Conservation (phyloP, 2,113 vertebrate genomes). For the Plectropomus leopardus region DNA sequence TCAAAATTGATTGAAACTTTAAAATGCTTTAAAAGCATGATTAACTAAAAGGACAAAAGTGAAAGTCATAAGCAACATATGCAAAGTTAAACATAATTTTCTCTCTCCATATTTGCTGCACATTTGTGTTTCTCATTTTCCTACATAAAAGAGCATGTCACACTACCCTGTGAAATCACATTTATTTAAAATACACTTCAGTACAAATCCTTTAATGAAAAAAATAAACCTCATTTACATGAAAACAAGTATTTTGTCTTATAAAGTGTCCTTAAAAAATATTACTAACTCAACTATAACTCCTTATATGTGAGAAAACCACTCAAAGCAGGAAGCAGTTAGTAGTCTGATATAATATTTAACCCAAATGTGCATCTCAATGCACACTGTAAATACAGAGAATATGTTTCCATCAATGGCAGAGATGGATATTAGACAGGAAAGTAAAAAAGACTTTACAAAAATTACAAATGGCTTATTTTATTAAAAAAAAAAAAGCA, state of each 20-base stretch:
- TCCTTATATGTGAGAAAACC: slow-evolving; percentile 42
- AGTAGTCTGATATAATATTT: slow-evolving; percentile 60
- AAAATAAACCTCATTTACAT: slow-evolving; percentile 57
- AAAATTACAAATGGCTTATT: slow-evolving; percentile 44
- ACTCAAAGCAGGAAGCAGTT: slow-evolving; percentile 61
- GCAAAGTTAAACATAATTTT: background rate
- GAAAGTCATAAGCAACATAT: background rate
- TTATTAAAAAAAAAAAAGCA: slow-evolving; percentile 28
- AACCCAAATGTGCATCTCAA: slow-evolving; percentile 43
- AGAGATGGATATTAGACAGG: slow-evolving; percentile 52
- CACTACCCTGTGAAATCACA: slow-evolving; percentile 1
- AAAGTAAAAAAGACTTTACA: slow-evolving; percentile 51
- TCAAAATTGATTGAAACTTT: too few relatives aligned
- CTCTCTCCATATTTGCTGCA: background rate
- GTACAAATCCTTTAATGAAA: slow-evolving; percentile 70
- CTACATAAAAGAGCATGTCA: slow-evolving; percentile 10
- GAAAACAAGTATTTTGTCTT: slow-evolving; percentile 41
- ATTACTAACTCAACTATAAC: slow-evolving; percentile 48
- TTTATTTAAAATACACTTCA: slow-evolving; percentile 72
- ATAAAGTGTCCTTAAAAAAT: slow-evolving; percentile 56
- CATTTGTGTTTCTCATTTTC: background rate
- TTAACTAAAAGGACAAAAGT: background rate
- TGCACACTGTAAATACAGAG: slow-evolving; percentile 42
- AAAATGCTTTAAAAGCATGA: background rate
- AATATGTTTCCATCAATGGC: slow-evolving; percentile 31